phyloP scores from a whole-genome alignment of 2,888 invertebrate genomes.

The Nomada ruficornis region DNA sequence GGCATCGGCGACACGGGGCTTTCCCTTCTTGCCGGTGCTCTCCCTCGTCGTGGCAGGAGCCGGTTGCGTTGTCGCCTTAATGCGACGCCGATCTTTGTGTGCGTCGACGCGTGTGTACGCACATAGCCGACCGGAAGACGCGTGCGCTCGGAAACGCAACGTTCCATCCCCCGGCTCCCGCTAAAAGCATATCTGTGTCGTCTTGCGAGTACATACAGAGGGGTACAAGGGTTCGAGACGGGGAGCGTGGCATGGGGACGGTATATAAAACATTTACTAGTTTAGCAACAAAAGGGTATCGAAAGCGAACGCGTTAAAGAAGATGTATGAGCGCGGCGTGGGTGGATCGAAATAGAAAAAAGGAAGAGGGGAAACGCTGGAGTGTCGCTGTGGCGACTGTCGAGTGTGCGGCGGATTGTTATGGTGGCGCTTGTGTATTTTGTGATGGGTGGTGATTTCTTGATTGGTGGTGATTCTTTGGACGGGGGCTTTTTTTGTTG shows the following conservation, averaged over 20 bases:
- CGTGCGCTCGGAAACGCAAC: slow-evolving; percentile 79
- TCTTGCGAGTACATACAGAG: slow-evolving; percentile 75
- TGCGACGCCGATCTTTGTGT: slow-evolving; percentile 45
- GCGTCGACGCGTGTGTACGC: slow-evolving; percentile 53
- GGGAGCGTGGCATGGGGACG: slow-evolving; percentile 20
- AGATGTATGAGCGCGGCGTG: slow-evolving; percentile 44
- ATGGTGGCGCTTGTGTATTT: no score
- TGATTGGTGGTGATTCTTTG: no score
- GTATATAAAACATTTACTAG: slow-evolving; percentile 61
- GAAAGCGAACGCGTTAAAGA: slow-evolving; percentile 56
- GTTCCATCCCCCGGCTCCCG: slow-evolving; percentile 76
- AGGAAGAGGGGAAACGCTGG: slow-evolving; percentile 39
- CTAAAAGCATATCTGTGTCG: slow-evolving; percentile 85
- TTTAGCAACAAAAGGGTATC: slow-evolving; percentile 58
- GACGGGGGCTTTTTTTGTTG: no score
- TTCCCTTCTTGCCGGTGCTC: slow-evolving; percentile 46
- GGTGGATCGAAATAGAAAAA: slow-evolving; percentile 17
- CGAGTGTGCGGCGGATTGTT: neutral
- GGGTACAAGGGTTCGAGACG: slow-evolving; percentile 52
- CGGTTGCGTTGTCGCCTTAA: slow-evolving; percentile 62
- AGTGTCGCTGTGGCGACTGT: neutral
- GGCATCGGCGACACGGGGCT: slow-evolving; percentile 46
- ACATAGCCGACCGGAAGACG: slow-evolving; percentile 58
- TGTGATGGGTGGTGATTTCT: no score
- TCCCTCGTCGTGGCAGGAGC: slow-evolving; percentile 36